Evolutionary conservation across 2,113 vertebrate species (phyloP), one percentile per base, ranked within the genome.

Genomic region (Myiagra hebetior): DNA sequence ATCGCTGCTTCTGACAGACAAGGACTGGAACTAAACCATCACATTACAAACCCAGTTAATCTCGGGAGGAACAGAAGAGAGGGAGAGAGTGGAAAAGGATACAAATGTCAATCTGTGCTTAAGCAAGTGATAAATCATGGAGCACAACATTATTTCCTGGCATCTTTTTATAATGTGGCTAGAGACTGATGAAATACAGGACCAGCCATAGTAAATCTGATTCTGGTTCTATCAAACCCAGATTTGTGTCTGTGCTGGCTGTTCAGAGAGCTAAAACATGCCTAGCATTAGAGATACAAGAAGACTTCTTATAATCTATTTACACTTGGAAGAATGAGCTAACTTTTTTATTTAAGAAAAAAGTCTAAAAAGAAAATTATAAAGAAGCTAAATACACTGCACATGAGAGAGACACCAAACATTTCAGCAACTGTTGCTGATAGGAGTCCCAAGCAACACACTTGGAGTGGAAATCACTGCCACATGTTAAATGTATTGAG

Each of bases 401-500:
- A 20, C 10, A n/a, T 69, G 39, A 69, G 42, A 88, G 26, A 80
- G 3, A 2, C 44, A 23, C 33, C 1, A 4, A 84, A 70, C 35
- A 27, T 67, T 92, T 87, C 31, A 41, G 65, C 44, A 91, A 72
- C 85, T 90, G 39, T 22, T 86, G 85, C 56, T 89, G 89, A 72
- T 9, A 68, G 37, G 77, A 75, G 41, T 55, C 73, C 44, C 76
- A 89, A 89, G 62, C 41, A 95, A 46, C 49, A 80, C 41, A 37
- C 47, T 92, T 35, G 56, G 64, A 88, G 69, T 96, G 83, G 69
- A 96, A 97, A 96, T 95, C 85, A 92, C 83, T 94, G 91, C 93
- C 95, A 96, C 83, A 91, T 96, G 93, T 93, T 96, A 91, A 93
- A 88, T 24, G 60, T 86, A 91, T 96, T 94, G 86, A 95, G 91